Base-by-base conservation (phyloP, 2,797 vertebrate species). In the Macroramphosus scolopax region DNA sequence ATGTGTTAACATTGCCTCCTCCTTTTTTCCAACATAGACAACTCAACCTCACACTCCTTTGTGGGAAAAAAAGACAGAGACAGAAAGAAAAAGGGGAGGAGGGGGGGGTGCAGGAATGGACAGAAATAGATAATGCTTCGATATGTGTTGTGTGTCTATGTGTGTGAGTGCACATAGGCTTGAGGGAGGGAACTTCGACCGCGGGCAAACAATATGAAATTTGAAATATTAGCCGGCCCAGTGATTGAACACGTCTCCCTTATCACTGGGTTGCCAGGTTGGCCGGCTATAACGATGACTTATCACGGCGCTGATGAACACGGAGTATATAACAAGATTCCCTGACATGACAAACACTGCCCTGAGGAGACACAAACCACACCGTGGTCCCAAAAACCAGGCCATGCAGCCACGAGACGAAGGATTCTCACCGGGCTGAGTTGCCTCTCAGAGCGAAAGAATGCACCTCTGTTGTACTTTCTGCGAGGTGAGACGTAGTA, bases 211-310 rank as follows among this genome's bases (percentile, higher is more conserved):
- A 90, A 88, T 87, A 90, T 89, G 75, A 84, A 88, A 89, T 89
- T 87, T 91, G 87, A 91, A 89, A 90, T 91, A 90, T 90, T 90
- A 90, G 86, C 84, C 47, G 54, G 73, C 51, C 65, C 68, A 51
- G 82, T 91, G 89, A 90, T 90, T 91, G 88, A 91, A 88, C 88
- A 87, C 86, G 79, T 80, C 79, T 87, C 83, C 81, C 88, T 90
- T 90, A 90, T 91, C 89, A 89, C 87, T 74, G 62, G 75, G 83
- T 90, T 91, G 88, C 89, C 90, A 90, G 89, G 87, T 86, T 87
- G 86, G 79, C 80, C 64, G 70, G 83, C 85, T 76, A 86, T 90
- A 91, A 91, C 84, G 81, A 91, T 91, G 90, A 91, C 86, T 89
- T 91, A 91, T 89, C 84, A 78, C 84, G 72, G 51, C 61, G 74